Percentiles rank a stretch among this genome's conserved stretches.
Conservation (phyloP, 2,797 vertebrate genomes). For the Spheniscus humboldti region DNA sequence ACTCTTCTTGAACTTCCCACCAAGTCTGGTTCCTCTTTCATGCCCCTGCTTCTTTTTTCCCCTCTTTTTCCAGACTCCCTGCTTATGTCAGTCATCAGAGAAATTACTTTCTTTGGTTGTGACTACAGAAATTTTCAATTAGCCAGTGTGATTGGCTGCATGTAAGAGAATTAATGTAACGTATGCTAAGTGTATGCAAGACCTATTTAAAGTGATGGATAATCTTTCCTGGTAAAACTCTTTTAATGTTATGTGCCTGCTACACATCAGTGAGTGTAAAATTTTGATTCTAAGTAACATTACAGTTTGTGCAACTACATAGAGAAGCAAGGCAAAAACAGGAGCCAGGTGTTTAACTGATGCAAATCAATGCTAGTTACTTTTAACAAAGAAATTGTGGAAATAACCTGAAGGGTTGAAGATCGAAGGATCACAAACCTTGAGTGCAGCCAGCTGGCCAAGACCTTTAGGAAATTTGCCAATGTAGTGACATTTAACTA, state of each 20-base stretch:
- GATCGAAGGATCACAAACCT: neutral
- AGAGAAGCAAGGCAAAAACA: neutral
- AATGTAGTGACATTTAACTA: neutral
- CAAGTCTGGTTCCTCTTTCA: neutral
- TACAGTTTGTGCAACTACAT: neutral
- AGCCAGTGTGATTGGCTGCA: neutral
- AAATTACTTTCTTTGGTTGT: neutral
- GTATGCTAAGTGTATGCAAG: slow-evolving; percentile 61
- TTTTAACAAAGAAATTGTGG: neutral
- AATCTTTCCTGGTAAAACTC: slow-evolving; percentile 30
- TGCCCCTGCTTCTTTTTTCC: neutral
- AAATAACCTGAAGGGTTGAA: neutral
- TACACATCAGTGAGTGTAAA: slow-evolving; percentile 22
- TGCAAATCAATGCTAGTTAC: neutral
- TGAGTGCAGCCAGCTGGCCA: neutral
- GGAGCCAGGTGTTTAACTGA: neutral
- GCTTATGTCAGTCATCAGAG: neutral
- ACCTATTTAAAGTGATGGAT: slow-evolving; percentile 55
- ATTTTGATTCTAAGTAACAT: slow-evolving; percentile 4
- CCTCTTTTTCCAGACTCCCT: neutral
- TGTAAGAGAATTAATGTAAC: slow-evolving; percentile 24
- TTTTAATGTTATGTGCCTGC: slow-evolving; percentile 4
- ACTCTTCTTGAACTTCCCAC: neutral
- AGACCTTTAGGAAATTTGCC: neutral
- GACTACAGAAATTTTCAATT: slow-evolving; percentile 6